Evolutionary conservation across 2,797 vertebrate genomes (phyloP), one percentile per base, ranked within the genome.

Genomic region (Coregonus ussuriensis): DNA sequence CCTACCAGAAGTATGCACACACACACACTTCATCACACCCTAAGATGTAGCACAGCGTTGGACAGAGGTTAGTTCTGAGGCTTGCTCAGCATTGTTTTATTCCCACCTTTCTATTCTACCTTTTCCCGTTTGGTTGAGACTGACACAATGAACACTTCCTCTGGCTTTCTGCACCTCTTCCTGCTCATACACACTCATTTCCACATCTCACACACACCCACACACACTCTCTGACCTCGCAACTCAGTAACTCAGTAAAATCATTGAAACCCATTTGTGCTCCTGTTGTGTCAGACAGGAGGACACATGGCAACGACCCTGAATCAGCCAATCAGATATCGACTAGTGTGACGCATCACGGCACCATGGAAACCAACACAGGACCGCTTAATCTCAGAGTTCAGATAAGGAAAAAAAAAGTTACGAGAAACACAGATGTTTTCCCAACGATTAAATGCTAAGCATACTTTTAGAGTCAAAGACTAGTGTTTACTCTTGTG

Each of bases 141-240:
- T 0, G 15, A 82, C 78, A 87, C 88, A 86, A 84, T 81, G 71
- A 82, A 25, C 2, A 66, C 65, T 88, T 86, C 79, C 85, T 56
- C 83, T 33, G 4, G 25, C 78, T 87, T 87, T 84, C 79, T 79
- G 77, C 3, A 75, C 16, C 71, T 15, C 51, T 75, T 84, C 82
- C 82, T 80, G 74, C 25, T 53, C 33, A 63, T 13, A 63, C 21
- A 63, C 59, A 29, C 59, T 63, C 21, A 63, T 25, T 63, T 25
- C 59, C 59, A 63, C 18, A 4, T 9, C 4, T 14, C 37, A 31
- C 14, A 0, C 37, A 74, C 77, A 73, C 62, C 69, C 63, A 63
- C 71, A 54, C 53, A 69, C 67, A 59, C 73, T 59, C 74, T 67
- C 72, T 72, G 70, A 77, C 80, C 80, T 65, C 56, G 47, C 84